Percentiles rank a stretch among this genome's conserved stretches.
These are phyloP conservation scores for Physocephala rufipes DNA, from an alignment of 2,888 invertebrate genomes.

Conservation along the genomic window DNA sequence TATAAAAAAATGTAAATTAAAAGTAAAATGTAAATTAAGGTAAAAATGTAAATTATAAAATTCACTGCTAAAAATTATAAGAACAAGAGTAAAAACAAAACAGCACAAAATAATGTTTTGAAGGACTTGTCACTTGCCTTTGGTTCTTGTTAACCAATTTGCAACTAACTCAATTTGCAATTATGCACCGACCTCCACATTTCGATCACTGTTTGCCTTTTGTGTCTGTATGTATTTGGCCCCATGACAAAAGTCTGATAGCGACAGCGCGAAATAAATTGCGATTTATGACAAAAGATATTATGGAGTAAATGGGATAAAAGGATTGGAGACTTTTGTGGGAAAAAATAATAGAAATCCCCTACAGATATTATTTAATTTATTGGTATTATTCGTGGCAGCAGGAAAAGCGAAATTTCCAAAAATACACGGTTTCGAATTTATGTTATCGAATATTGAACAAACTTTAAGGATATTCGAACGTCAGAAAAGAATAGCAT, in stretches of 20 bases:
- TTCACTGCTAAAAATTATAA: background rate
- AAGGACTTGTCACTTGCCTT: constrained; percentile 17
- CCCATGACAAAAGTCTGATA: constrained; percentile 16
- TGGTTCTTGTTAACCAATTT: constrained; percentile 23
- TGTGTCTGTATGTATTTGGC: background rate
- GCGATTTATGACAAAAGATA: constrained; percentile 28
- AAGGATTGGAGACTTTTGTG: background rate
- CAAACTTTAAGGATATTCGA: no score
- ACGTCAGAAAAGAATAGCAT: no score
- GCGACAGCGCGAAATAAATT: constrained; percentile 18
- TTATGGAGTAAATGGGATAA: background rate
- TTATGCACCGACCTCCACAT: background rate
- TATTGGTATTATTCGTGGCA: constrained; percentile 11
- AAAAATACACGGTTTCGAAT: background rate
- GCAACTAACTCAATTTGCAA: constrained; percentile 18
- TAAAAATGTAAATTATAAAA: no score
- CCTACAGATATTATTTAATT: background rate
- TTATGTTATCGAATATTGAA: no score
- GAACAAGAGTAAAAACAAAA: background rate
- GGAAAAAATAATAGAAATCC: background rate
- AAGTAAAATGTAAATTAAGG: background rate
- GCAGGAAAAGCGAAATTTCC: background rate
- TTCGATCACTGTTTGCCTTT: background rate
- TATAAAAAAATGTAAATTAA: no score
- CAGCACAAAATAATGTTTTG: background rate